Evolutionary conservation across 2,113 vertebrate species (phyloP).

Genomic region (Gallinago media): DNA sequence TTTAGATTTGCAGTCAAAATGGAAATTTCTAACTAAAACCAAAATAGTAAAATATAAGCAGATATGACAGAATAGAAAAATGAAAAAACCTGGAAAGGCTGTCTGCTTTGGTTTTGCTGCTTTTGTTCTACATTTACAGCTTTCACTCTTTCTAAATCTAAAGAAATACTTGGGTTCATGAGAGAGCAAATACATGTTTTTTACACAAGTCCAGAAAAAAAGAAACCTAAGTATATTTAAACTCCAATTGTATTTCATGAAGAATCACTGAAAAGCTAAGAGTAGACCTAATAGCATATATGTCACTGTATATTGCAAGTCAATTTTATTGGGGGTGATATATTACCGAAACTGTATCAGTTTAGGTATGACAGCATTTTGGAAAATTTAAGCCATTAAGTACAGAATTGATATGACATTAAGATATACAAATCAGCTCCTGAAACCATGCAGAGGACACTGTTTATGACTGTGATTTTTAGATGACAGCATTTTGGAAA

Average conservation of each 20-base stretch:
- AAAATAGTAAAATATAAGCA: not conserved
- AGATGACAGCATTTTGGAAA: not conserved
- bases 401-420: not conserved
- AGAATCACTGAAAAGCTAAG: not conserved
- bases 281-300: not conserved
- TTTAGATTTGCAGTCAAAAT: not conserved
- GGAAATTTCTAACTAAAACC: not conserved
- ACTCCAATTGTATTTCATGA: not conserved
- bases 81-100: not conserved
- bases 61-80: not conserved
- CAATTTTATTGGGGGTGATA: not conserved
- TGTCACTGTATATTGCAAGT: not conserved
- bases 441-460: not conserved
- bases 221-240: not conserved
- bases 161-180: not conserved
- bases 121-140: not conserved
- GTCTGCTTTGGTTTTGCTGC: not conserved
- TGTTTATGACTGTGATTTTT: not conserved
- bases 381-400: not conserved
- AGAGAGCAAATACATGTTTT: not conserved
- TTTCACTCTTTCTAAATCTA: not conserved
- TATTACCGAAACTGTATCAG: not conserved
- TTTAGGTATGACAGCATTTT: not conserved
- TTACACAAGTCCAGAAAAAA: not conserved
- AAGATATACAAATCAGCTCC: not conserved